Percentiles rank a stretch among this genome's conserved stretches.
These are phyloP conservation scores for Anastrepha ludens DNA, from an alignment of 1,140 invertebrate species.

Conservation along the genomic window DNA sequence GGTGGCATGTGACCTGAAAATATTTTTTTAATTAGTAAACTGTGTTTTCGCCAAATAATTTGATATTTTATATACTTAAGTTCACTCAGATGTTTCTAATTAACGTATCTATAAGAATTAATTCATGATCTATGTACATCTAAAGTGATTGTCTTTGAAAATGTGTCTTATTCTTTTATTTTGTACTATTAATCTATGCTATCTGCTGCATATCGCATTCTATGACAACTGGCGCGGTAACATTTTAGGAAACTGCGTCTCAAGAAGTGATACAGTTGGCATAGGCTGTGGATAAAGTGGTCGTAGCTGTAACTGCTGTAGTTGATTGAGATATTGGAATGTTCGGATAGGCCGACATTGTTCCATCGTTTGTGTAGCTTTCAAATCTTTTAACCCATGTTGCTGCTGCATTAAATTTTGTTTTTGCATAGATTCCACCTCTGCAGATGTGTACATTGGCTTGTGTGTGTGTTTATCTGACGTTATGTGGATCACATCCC, in stretches of 20 bases:
- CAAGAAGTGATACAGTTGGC: not conserved
- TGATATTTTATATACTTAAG: not conserved
- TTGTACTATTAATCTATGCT: constrained; percentile 8
- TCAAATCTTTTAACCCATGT: not conserved
- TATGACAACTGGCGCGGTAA: not conserved
- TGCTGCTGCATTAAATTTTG: constrained; percentile 9
- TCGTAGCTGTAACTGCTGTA: not conserved
- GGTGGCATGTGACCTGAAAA: not conserved
- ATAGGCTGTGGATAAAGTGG: not conserved
- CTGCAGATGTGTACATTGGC: constrained; percentile 50
- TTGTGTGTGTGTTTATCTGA: constrained; percentile 64
- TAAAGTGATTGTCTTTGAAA: constrained; percentile 2
- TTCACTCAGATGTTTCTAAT: not conserved
- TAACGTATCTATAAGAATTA: not conserved
- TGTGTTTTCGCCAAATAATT: not conserved
- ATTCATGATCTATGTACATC: constrained; percentile 52
- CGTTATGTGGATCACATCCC: constrained; percentile 68
- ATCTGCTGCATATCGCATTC: not conserved
- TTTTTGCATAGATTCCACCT: constrained; percentile 18
- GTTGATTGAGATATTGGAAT: not conserved
- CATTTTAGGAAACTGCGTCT: not conserved
- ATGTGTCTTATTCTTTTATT: constrained; percentile 35
- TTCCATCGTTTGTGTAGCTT: not conserved
- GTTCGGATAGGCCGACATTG: not conserved
- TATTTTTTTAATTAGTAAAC: not conserved